Percentiles rank a stretch among this genome's conserved stretches.
phyloP scores from a whole-genome alignment of 2,797 vertebrate genomes.

The Amniataba percoides region DNA sequence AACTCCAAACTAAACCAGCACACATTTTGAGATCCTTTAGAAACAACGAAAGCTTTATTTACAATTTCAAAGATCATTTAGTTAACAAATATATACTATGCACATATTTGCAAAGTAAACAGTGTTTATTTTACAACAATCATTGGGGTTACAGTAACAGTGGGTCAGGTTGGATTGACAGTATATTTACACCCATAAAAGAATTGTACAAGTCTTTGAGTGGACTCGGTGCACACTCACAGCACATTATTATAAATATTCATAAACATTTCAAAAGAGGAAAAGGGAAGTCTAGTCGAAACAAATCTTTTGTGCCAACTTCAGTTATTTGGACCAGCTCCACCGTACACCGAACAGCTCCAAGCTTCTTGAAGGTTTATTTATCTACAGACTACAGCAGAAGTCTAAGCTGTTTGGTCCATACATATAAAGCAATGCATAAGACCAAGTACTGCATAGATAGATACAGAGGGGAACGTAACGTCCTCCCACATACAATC shows the following conservation, averaged over 20 bases:
- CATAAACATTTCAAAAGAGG: conserved; percentile 68
- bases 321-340: conserved; percentile 25
- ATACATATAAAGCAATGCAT: conserved; percentile 55
- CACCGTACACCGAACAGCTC: conserved; percentile 43
- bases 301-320: conserved; percentile 70
- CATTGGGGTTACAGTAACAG: conserved; percentile 81
- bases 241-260: conserved; percentile 86
- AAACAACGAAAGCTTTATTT: conserved; percentile 96
- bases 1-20: background rate
- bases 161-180: conserved; percentile 65
- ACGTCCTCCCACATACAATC: conserved; percentile 71
- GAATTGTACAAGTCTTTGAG: conserved; percentile 80
- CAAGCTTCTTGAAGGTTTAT: conserved; percentile 29
- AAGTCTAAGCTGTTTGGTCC: conserved; percentile 60
- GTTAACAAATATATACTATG: conserved; percentile 93
- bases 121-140: conserved; percentile 91
- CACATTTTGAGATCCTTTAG: conserved; percentile 62
- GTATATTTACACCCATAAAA: conserved; percentile 82
- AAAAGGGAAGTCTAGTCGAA: conserved; percentile 54
- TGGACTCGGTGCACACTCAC: conserved; percentile 71
- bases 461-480: conserved; percentile 72
- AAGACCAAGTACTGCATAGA: conserved; percentile 81
- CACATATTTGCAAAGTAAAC: conserved; percentile 89
- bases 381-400: conserved; percentile 49
- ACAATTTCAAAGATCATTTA: conserved; percentile 95